These are phyloP conservation scores for Charanyca ferruginea DNA, from an alignment of 2,888 invertebrate species.

Conservation along the genomic window DNA sequence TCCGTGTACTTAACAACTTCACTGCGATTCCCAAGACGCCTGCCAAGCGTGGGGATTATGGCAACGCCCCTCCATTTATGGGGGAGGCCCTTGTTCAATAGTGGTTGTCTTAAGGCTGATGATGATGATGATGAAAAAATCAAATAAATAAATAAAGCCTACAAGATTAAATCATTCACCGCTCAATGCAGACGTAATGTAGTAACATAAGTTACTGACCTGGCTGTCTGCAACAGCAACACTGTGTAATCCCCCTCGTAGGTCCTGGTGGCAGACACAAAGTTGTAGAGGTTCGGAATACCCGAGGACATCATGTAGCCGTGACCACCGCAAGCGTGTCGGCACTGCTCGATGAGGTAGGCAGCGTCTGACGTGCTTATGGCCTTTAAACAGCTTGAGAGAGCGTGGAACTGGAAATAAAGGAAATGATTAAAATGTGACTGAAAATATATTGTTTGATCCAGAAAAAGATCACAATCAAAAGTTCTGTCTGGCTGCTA, in stretches of 20 bases:
- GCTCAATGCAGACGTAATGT: background rate
- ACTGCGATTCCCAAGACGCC: too few species aligned
- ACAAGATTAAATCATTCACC: too few species aligned
- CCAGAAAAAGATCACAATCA: too few species aligned
- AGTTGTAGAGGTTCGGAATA: constrained; percentile 95
- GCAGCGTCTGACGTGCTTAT: constrained; percentile 95
- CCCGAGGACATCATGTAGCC: constrained; percentile 97
- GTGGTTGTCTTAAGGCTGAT: too few species aligned
- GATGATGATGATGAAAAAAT: too few species aligned
- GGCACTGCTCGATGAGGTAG: constrained; percentile 94
- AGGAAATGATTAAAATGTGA: background rate
- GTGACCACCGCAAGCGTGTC: constrained; percentile 98
- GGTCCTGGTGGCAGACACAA: constrained; percentile 96
- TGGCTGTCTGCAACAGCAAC: constrained; percentile 96
- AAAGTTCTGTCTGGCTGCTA: too few species aligned
- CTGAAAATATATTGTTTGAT: too few species aligned
- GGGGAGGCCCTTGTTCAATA: too few species aligned
- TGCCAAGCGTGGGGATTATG: too few species aligned
- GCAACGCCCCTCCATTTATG: too few species aligned
- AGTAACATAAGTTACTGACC: constrained; percentile 83
- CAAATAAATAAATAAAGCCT: too few species aligned
- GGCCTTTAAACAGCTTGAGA: constrained; percentile 97
- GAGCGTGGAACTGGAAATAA: constrained; percentile 94
- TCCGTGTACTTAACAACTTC: too few species aligned
- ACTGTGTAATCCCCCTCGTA: constrained; percentile 99